Base-by-base conservation (phyloP, 2,888 invertebrate genomes). In the Linnaemya tessellans region DNA sequence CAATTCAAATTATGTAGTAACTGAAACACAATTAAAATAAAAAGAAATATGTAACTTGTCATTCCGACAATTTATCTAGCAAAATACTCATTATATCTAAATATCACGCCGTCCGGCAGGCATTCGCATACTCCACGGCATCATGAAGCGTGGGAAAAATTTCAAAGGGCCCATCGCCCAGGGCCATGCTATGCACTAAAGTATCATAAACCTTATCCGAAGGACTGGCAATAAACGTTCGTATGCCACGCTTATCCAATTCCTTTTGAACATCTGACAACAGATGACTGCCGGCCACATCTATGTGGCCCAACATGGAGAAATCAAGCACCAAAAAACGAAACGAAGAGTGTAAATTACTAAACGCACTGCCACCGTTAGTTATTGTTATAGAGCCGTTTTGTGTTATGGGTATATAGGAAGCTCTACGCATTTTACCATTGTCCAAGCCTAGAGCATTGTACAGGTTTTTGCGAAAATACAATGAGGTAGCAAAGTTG, bases 121-220 rank as follows among this genome's bases (percentile, higher is more conserved):
- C 90, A 88, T 89, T 90, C 41, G 93, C 92, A 88, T 92, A 94
- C 73, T 92, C 90, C 56, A 95, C 95, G 38, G 95, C 95, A 91
- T 95, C 95, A 87, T 95, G 94, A 20, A 95, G 91, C 0, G 95
- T 94, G 5, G 95, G 94, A 88, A 95, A 95, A 38, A 94, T 93
- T 84, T 92, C 91, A 81, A 94, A 93, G 11, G 91, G 91, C 22
- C 92, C 91, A 80, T 92, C 91, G 5, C 92, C 91, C 35, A 91
- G 87, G 7, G 91, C 90, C 90, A 91, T 92, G 65, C 92, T 90
- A 67, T 92, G 92, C 43, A 92, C 89, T 11, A 93, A 83, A 1
- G 91, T 90, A 78, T 92, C 91, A 80, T 92, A 92, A 4, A 92
- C 91, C 11, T 90, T 92, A 93, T 94, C 94, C 70, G 94, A 92